These are phyloP conservation scores for Aradophagus sp. DNA, from an alignment of 1,140 invertebrate species.

Conservation along the genomic window DNA sequence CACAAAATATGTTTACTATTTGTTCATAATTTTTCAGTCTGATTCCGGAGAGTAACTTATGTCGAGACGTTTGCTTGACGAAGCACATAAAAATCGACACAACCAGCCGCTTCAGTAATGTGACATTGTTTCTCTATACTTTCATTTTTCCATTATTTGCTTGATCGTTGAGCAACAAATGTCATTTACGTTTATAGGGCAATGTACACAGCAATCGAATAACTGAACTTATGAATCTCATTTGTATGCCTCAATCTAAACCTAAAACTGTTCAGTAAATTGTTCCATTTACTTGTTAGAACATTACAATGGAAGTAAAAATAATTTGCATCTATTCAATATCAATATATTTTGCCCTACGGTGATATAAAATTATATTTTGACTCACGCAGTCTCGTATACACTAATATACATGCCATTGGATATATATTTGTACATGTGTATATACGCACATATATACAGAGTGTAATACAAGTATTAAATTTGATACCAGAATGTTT, in stretches of 20 bases:
- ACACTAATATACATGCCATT: too few species aligned
- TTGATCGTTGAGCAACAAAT: too few species aligned
- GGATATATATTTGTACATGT: too few species aligned
- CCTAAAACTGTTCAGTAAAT: too few species aligned
- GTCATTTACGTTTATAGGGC: conserved; percentile 6
- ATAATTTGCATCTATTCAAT: neutral
- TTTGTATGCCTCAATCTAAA: too few species aligned
- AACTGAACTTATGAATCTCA: too few species aligned
- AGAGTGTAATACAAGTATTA: too few species aligned
- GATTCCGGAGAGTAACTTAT: conserved; percentile 50
- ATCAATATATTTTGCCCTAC: conserved; percentile 11
- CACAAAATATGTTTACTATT: conserved; percentile 43
- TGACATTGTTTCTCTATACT: conserved; percentile 4
- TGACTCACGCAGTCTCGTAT: too few species aligned
- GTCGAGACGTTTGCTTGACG: conserved; percentile 42
- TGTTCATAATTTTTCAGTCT: conserved; percentile 55
- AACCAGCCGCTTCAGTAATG: conserved; percentile 46
- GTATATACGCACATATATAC: too few species aligned
- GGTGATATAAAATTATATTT: conserved; percentile 29
- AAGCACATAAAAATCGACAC: conserved; percentile 48
- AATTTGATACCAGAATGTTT: too few species aligned
- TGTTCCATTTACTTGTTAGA: neutral
- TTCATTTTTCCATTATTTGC: too few species aligned
- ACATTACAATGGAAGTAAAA: neutral
- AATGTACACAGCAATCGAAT: conserved; percentile 3